Evolutionary conservation across 2,113 vertebrate species (phyloP), one percentile per base, ranked within the genome.

Genomic region (Rhadina sibilatrix): DNA sequence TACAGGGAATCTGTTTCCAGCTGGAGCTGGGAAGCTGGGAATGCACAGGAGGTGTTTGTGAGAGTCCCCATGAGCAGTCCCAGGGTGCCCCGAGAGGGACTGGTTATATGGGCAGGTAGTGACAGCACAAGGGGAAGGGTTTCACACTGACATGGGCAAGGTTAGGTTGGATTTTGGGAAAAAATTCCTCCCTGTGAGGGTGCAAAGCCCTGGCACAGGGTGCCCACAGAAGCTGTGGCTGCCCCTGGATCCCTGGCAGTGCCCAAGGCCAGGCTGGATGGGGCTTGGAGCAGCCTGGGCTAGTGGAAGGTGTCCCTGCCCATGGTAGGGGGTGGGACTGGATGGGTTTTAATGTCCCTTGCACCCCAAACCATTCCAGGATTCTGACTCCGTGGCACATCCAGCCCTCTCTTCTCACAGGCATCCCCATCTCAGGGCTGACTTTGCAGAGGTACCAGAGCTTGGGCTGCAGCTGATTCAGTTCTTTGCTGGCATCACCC

Each of bases 191-290:
- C 6, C 47, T 35, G 11, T 0, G 9, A 82, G 38, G 46, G 5
- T 46, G 53, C 5, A 0, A 59, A 44, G 37, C 37, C 37, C 53
- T 53, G 60, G 60, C 46, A 24, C 60, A 38, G 38, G 19, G n/a
- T 47, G 38, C 11, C 40, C 63, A 35, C 61, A 61, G 47, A 0
- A 47, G n/a, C 61, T 76, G 47, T 9, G 69, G 46, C 24, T 82
- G 77, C 24, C 24, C 46, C 53, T 44, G 44, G 44, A 53, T 61
- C 30, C n/a, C 61, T 83, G 61, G 24, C 0, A 69, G 9, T 53
- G n/a, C 0, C 14, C 40, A 25, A 40, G 11, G 14, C 61, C 28
- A 22, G 46, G 38, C 0, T 38, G 61, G 66, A 23, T 0, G 0
- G 31, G 50, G 18, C 15, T 81, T 2, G 68, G 54, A 54, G n/a